Percentiles rank a stretch among this genome's conserved stretches.
Conservation (phyloP, 2,113 vertebrate genomes). For the Rallus limicola region DNA sequence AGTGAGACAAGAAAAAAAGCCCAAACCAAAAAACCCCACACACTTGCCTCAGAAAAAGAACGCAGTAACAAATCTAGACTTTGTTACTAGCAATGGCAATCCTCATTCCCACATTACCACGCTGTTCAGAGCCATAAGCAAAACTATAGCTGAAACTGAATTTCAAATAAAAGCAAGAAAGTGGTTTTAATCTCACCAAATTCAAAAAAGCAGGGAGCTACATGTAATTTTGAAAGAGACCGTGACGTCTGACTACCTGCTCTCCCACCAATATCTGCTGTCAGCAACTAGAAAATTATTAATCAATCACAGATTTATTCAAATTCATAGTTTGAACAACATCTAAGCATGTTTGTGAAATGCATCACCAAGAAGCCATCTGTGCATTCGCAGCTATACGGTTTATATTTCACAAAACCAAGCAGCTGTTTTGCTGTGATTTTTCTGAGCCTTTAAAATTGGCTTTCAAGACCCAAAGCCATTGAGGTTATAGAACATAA, state of each 20-base stretch:
- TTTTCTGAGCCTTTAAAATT: constrained; percentile 44
- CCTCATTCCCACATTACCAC: not conserved
- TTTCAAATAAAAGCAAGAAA: constrained; percentile 28
- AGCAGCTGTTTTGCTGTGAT: constrained; percentile 49
- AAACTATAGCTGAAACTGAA: not conserved
- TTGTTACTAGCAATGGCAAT: not conserved
- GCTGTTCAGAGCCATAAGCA: not conserved
- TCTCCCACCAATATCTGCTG: not conserved
- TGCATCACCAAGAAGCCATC: constrained; percentile 57
- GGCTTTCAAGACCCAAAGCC: constrained; percentile 21
- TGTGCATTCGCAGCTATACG: constrained; percentile 41
- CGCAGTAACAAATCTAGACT: not conserved
- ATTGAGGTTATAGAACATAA: not conserved
- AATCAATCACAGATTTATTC: constrained; percentile 46
- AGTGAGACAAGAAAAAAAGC: not conserved
- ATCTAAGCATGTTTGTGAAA: constrained; percentile 55
- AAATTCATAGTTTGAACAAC: constrained; percentile 66
- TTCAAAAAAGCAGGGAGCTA: not conserved
- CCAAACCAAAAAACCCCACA: not conserved
- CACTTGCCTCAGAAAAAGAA: not conserved
- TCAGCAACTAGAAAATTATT: constrained; percentile 37
- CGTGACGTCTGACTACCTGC: not conserved
- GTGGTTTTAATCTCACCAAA: not conserved
- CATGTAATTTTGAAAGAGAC: not conserved
- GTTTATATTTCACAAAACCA: constrained; percentile 59